Percentiles rank a stretch among this genome's conserved stretches.
These are phyloP conservation scores for Andrena bucephala DNA, from an alignment of 2,888 invertebrate genomes.

Conservation along the genomic window DNA sequence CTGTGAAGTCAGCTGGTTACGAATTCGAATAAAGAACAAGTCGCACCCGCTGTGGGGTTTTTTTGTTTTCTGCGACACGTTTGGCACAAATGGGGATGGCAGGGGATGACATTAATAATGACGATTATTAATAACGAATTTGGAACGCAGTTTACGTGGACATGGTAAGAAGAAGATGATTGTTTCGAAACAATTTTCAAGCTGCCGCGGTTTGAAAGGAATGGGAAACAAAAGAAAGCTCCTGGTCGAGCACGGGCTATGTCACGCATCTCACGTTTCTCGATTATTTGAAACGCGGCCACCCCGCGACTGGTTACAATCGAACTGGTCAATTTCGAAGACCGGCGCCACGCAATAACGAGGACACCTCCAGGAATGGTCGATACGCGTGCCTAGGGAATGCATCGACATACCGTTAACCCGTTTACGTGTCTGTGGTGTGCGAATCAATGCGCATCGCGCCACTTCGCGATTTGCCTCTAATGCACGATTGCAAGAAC, in stretches of 20 bases:
- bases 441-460: conserved; percentile 26
- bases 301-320: conserved; percentile 6
- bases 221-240: conserved; percentile 25
- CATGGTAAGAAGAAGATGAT: conserved; percentile 8
- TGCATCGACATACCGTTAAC: conserved; percentile 45
- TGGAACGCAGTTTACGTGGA: no score
- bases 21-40: no score
- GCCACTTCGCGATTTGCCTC: conserved; percentile 23
- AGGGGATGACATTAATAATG: conserved; percentile 34
- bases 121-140: conserved; percentile 47
- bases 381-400: conserved; percentile 62
- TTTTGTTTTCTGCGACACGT: no score
- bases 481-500: no score
- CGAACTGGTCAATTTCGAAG: conserved; percentile 55
- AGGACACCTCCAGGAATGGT: conserved; percentile 66
- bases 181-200: conserved; percentile 38
- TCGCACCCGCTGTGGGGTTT: no score
- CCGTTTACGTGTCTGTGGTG: conserved; percentile 19
- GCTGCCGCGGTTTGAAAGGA: conserved; percentile 7
- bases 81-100: no score
- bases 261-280: neutral
- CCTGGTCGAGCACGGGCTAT: conserved; percentile 16
- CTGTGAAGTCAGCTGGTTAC: no score
- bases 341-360: conserved; percentile 57
- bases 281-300: conserved; percentile 16